Base-by-base conservation (phyloP, 2,113 vertebrate genomes). In the Hypocryptadius cinnamomeus region DNA sequence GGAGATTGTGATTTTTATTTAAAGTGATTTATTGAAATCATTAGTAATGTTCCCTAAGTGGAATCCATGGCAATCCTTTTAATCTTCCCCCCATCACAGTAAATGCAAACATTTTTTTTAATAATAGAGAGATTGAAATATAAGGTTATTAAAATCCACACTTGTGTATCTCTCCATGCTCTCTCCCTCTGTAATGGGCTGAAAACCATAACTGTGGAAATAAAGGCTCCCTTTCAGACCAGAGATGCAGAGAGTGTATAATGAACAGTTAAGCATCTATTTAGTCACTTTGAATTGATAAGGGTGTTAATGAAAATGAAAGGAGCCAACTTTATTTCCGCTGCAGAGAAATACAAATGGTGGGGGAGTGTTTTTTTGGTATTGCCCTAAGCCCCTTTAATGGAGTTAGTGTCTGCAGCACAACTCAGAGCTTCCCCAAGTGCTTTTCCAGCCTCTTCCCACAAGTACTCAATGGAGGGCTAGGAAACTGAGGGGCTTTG, bases 1-100 rank as follows among this genome's bases (percentile, higher is more conserved):
- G 63, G 79, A 85, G 78, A 89, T n/a, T 33, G 91, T 89, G 72
- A 90, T 91, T 93, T 96, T 96, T 94, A 95, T 96, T 95, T 94
- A 53, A 91, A 92, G 57, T 84, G 69, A 96, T 96, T 93, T 94
- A 95, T 95, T 17, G 48, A 86, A 92, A 95, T 87, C 57, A 82
- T 94, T 95, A 93, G 51, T 79, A 40, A 48, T 86, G 68, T 93
- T 91, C 35, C 60, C 79, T 86, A 87, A 95, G 84, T 92, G 45
- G 90, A 86, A 93, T 82, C 81, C 63, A 77, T 63, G 79, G 80
- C 90, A 84, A 90, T 89, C 40, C 78, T 96, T 94, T 96, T 96
- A 88, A 93, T 96, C 83, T 94, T 93, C 31, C 53, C 50, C 51
- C 76, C 61, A 81, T 78, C 89, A 73, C 23, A 65, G 69, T 44